Percentiles rank a stretch among this genome's conserved stretches.
phyloP scores from a whole-genome alignment of 2,113 vertebrate species.

The Lasiurus borealis region DNA sequence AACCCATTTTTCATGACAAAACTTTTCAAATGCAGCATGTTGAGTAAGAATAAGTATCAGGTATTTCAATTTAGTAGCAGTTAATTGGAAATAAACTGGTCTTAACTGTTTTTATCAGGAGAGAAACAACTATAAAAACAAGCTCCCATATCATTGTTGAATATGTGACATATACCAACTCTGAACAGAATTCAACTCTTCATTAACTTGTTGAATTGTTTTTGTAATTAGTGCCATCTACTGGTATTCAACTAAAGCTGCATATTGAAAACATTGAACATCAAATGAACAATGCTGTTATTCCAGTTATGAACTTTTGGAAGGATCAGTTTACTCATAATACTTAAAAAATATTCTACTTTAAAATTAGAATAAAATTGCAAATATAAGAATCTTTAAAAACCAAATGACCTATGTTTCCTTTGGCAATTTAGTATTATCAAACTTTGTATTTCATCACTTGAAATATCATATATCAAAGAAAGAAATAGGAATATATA shows the following conservation, averaged over 20 bases:
- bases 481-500: background rate
- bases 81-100: conserved; percentile 62
- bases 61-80: conserved; percentile 43
- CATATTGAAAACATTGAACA: conserved; percentile 66
- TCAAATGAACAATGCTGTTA: conserved; percentile 25
- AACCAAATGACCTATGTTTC: conserved; percentile 30
- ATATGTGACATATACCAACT: conserved; percentile 40
- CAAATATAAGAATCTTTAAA: conserved; percentile 22
- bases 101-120: conserved; percentile 49
- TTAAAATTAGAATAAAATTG: conserved; percentile 27
- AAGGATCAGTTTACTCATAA: conserved; percentile 11
- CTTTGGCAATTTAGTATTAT: background rate
- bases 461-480: background rate
- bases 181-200: conserved; percentile 36
- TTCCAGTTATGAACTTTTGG: background rate
- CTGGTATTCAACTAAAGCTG: conserved; percentile 85
- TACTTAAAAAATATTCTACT: background rate
- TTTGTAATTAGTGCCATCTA: conserved; percentile 92
- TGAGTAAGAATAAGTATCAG: conserved; percentile 9
- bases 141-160: conserved; percentile 14
- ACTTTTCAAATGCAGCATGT: conserved; percentile 49
- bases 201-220: conserved; percentile 83
- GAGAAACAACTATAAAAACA: background rate
- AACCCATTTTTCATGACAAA: conserved; percentile 5
- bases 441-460: conserved; percentile 13